Evolutionary conservation across 1,140 invertebrate species (phyloP).

Genomic region (Drosophila grimshawi): DNA sequence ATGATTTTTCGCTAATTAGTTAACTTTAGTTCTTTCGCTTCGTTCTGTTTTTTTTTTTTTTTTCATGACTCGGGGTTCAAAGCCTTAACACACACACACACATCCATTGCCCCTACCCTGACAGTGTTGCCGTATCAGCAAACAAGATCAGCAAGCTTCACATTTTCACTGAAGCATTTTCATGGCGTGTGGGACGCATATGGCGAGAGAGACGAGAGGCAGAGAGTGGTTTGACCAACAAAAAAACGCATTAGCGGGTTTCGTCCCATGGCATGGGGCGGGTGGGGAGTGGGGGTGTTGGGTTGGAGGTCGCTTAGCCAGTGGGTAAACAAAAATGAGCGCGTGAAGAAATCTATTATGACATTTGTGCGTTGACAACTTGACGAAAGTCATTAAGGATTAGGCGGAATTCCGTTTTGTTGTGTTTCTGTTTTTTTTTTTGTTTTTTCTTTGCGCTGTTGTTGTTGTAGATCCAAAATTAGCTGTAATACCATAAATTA

Average conservation of each 20-base stretch:
- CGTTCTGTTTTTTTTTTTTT: not conserved
- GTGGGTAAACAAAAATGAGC: constrained; percentile 55
- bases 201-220: not conserved
- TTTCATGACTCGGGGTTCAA: not conserved
- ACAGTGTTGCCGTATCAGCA: constrained; percentile 49
- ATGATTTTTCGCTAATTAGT: constrained; percentile 44
- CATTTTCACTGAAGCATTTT: constrained; percentile 21
- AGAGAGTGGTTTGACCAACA: constrained; percentile 17
- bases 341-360: constrained; percentile 78
- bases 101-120: not conserved
- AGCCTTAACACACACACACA: constrained; percentile 12
- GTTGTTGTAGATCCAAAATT: not conserved
- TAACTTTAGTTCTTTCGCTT: constrained; percentile 3
- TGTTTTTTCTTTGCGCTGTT: not conserved
- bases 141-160: constrained; percentile 68
- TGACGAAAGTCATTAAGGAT: constrained; percentile 81
- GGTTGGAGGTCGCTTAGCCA: not conserved
- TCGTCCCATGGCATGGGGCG: not conserved
- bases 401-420: constrained; percentile 24
- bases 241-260: constrained; percentile 50
- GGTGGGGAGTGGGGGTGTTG: not conserved
- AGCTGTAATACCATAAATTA: constrained; percentile 25
- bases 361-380: constrained; percentile 75
- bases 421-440: not conserved
- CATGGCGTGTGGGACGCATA: not conserved